phyloP scores from a whole-genome alignment of 2,113 vertebrate genomes.

The Hydrochoerus hydrochaeris region DNA sequence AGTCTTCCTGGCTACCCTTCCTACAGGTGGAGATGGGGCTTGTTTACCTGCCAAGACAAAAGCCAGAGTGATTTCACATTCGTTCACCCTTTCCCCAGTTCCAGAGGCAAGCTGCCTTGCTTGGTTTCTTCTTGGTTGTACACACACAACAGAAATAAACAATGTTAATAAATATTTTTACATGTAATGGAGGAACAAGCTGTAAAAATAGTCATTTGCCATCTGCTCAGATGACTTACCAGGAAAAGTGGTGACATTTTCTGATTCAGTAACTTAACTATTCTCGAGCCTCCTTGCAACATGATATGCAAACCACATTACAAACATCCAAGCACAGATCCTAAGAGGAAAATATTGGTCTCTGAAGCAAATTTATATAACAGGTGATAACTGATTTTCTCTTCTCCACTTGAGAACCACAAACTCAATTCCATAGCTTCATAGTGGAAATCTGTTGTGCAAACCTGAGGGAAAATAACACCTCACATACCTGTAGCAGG shows the following conservation, averaged over 20 bases:
- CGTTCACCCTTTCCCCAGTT: not conserved
- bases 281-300: not conserved
- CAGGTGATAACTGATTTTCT: not conserved
- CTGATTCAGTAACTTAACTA: slow-evolving; percentile 66
- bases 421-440: not conserved
- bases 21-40: not conserved
- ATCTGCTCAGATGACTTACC: slow-evolving; percentile 47
- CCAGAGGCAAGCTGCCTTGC: not conserved
- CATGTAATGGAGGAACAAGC: slow-evolving; percentile 57
- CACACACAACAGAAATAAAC: slow-evolving; percentile 42
- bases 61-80: not conserved
- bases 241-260: slow-evolving; percentile 58
- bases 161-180: slow-evolving; percentile 72
- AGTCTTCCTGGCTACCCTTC: not conserved
- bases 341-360: not conserved
- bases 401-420: not conserved
- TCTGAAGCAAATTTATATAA: not conserved
- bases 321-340: not conserved
- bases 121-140: slow-evolving; percentile 21
- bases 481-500: rapidly evolving
- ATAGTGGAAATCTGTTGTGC: rapidly evolving
- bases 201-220: slow-evolving; percentile 63
- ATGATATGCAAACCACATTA: slow-evolving; percentile 22
- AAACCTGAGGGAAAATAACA: too few relatives aligned
- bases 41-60: not conserved